phyloP scores from a whole-genome alignment of 2,888 invertebrate species.

The Holacanthella duospinosa region DNA sequence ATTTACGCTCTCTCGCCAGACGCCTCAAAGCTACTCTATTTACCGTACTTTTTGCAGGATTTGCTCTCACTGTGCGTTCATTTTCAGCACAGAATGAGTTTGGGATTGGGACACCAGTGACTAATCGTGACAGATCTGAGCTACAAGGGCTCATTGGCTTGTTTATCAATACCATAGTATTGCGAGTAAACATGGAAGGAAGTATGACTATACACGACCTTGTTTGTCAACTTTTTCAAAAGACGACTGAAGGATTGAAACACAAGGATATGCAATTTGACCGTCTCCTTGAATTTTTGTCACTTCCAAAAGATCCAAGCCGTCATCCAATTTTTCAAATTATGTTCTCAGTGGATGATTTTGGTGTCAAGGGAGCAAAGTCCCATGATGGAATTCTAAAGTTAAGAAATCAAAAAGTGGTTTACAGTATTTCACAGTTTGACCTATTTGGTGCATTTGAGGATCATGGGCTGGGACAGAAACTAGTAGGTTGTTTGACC shows the following conservation, averaged over 20 bases:
- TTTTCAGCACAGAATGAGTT: not conserved
- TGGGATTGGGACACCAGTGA: not conserved
- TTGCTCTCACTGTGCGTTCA: not conserved
- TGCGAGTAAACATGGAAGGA: not conserved
- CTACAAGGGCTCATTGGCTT: conserved; percentile 3
- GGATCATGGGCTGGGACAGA: not conserved
- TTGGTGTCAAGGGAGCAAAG: conserved; percentile 10
- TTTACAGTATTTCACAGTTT: not conserved
- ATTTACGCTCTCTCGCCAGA: not conserved
- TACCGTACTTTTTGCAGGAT: not conserved
- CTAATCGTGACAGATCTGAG: not conserved
- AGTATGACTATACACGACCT: not conserved
- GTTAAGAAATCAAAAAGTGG: not conserved
- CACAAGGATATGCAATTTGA: conserved; percentile 11
- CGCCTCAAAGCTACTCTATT: not conserved
- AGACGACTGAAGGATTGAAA: not conserved
- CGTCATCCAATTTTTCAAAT: conserved; percentile 10
- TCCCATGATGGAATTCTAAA: not conserved
- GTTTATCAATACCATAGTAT: not conserved
- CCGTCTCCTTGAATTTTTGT: not conserved
- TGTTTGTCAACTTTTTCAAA: not conserved
- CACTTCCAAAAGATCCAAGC: not conserved
- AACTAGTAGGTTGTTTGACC: not conserved
- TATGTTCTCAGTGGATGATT: conserved; percentile 4
- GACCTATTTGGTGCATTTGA: not conserved